phyloP scores from a whole-genome alignment of 2,797 vertebrate species.

The Margarornis squamiger region DNA sequence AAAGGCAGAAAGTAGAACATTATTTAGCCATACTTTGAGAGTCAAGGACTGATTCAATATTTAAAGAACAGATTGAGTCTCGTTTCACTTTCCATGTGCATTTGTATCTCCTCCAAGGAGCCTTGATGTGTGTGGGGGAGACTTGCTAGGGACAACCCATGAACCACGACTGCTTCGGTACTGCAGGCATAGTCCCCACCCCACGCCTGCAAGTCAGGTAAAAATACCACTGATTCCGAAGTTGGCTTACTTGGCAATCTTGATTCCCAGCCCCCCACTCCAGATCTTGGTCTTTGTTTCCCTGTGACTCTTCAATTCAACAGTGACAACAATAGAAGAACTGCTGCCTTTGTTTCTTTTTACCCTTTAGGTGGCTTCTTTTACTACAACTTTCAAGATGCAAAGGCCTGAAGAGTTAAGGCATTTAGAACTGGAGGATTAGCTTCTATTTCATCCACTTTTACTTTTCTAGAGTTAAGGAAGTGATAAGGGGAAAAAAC shows the following conservation, averaged over 20 bases:
- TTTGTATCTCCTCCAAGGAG: background rate
- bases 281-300: background rate
- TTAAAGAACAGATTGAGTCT: background rate
- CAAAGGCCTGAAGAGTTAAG: background rate
- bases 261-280: background rate
- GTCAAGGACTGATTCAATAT: background rate
- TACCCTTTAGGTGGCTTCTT: background rate
- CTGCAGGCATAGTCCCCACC: background rate
- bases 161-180: background rate
- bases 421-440: background rate
- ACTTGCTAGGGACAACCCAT: background rate
- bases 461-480: background rate
- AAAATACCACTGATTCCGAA: background rate
- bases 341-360: background rate
- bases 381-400: background rate
- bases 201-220: background rate
- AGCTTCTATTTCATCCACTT: background rate
- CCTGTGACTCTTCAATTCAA: background rate
- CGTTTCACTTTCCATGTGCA: background rate
- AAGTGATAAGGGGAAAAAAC: accelerated
- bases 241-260: background rate
- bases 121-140: background rate
- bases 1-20: background rate
- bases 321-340: background rate
- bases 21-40: background rate